Evolutionary conservation across 2,888 invertebrate genomes (phyloP).

Genomic region (Gibbula magus): DNA sequence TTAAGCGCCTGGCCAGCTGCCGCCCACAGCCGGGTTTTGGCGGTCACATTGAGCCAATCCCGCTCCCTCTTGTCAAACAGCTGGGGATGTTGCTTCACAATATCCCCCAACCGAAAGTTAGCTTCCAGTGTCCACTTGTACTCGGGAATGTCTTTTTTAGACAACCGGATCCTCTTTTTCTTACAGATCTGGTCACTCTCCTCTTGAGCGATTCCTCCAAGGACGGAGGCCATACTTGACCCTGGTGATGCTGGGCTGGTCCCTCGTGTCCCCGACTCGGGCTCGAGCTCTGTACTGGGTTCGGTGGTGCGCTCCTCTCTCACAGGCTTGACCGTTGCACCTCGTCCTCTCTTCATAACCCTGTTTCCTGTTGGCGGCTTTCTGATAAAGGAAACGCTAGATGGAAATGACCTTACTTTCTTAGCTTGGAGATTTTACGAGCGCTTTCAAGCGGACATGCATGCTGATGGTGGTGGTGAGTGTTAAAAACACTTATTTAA

Average conservation of each 20-base stretch:
- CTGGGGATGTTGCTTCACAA: slow-evolving; percentile 1
- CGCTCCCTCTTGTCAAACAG: slow-evolving; percentile 1
- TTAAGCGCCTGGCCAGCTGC: slow-evolving; percentile 3
- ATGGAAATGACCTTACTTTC: no score
- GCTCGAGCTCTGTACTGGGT: background rate
- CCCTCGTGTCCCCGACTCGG: background rate
- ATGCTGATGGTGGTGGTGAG: no score
- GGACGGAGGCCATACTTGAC: background rate
- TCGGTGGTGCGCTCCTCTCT: background rate
- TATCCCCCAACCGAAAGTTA: background rate
- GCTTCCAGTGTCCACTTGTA: no score
- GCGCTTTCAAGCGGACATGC: no score
- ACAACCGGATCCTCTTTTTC: background rate
- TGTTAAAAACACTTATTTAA: no score
- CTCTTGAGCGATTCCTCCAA: no score
- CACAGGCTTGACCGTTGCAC: background rate
- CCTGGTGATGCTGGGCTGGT: background rate
- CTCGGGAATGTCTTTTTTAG: background rate
- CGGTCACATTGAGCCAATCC: slow-evolving; percentile 17
- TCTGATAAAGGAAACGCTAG: no score
- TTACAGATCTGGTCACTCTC: background rate
- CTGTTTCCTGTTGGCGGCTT: no score
- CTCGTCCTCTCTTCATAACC: background rate
- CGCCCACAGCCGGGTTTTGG: slow-evolving; percentile 2
- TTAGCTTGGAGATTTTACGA: no score